Evolutionary conservation across 2,888 invertebrate species (phyloP).

Genomic region (Charanyca ferruginea): DNA sequence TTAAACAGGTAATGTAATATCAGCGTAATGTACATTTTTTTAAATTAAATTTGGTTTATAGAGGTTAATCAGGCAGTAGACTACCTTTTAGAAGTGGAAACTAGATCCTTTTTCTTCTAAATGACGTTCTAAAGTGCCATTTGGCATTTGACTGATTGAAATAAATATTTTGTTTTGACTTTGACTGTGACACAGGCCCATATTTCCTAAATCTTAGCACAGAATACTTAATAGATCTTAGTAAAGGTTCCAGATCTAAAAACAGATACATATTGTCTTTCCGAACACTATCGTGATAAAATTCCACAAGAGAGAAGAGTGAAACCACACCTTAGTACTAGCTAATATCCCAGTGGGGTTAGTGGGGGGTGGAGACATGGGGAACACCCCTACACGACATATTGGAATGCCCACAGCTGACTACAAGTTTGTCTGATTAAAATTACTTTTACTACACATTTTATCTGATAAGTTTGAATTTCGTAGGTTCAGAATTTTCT

Average conservation of each 20-base stretch:
- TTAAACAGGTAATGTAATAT: too few relatives aligned
- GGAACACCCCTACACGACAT: constrained; percentile 46
- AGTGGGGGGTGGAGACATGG: constrained; percentile 17
- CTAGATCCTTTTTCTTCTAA: too few relatives aligned
- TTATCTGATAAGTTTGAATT: constrained; percentile 34
- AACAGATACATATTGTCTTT: constrained; percentile 23
- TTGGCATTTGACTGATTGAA: too few relatives aligned
- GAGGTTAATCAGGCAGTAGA: too few relatives aligned
- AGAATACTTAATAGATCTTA: too few relatives aligned
- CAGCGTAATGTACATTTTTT: too few relatives aligned
- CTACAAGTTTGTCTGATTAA: constrained; percentile 60
- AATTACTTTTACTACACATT: constrained; percentile 55
- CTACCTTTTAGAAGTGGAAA: too few relatives aligned
- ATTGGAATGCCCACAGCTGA: constrained; percentile 55
- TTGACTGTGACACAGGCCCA: too few relatives aligned
- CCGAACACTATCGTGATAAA: constrained; percentile 31
- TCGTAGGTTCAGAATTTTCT: background rate
- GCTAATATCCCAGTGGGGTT: constrained; percentile 53
- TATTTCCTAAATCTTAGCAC: too few relatives aligned
- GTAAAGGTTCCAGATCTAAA: background rate
- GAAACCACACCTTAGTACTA: constrained; percentile 49
- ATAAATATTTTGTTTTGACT: too few relatives aligned
- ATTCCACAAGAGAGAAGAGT: constrained; percentile 39
- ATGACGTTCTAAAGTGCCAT: too few relatives aligned
- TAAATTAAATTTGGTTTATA: too few relatives aligned